Evolutionary conservation across 2,113 vertebrate species (phyloP).

Genomic region (Chauna torquata): DNA sequence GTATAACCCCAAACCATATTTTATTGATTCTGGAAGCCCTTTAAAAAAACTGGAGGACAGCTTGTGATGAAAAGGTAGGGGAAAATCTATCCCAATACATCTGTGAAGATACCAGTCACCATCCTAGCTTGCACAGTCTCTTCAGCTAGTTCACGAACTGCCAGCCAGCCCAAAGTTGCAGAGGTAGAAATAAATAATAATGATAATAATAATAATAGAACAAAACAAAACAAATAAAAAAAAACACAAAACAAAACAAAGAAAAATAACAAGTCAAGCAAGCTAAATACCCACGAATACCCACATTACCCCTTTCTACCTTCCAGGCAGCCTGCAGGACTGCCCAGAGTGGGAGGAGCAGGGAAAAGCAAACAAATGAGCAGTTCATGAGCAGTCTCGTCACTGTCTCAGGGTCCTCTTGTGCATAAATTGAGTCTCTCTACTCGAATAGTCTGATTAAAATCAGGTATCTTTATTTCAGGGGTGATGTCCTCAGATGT

Average conservation of each 20-base stretch:
- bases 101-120: neutral
- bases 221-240: neutral
- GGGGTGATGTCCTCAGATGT: rapidly evolving
- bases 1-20: neutral
- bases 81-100: neutral
- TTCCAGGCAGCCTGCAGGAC: neutral
- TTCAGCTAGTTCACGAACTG: neutral
- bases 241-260: neutral
- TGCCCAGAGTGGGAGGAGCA: neutral
- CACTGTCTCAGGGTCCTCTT: neutral
- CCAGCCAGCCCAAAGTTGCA: neutral
- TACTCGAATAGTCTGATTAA: neutral
- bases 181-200: neutral
- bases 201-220: too few relatives aligned
- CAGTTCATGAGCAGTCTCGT: neutral
- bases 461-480: neutral
- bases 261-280: neutral
- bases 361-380: neutral
- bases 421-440: neutral
- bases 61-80: neutral
- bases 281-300: neutral
- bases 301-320: neutral
- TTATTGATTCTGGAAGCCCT: neutral
- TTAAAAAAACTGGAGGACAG: neutral
- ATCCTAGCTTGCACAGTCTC: neutral